Evolutionary conservation across 2,113 vertebrate genomes (phyloP), one percentile per base, ranked within the genome.

Genomic region (Perca flavescens): DNA sequence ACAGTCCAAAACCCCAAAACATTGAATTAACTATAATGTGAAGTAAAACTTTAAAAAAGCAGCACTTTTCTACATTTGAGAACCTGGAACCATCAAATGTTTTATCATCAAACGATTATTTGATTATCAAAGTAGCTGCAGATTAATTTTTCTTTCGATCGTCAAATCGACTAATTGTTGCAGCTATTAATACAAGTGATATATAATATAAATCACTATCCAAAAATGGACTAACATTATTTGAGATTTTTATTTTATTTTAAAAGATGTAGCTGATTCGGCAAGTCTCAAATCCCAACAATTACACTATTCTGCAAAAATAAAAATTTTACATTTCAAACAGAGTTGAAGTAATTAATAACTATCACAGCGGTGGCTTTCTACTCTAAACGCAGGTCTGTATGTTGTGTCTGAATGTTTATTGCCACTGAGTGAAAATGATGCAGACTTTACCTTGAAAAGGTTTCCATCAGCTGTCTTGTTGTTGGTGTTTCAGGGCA

Each of bases 401-500:
- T 22, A 47, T 15, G 21, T 22, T 22, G 6, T 54, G 52, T 22
- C 8, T 56, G 47, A 28, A 47, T 19, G 16, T 21, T 21, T 7
- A 21, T 8, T 25, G 14, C 7, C 0, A 25, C 14, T 52, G 21
- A 60, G 15, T 28, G n/a, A 34, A 69, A 61, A 46, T 22, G 3
- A 19, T 28, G 17, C 31, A 22, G 10, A 15, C 16, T 31, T 63
- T 34, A 9, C 17, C 19, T 0, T 54, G 15, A n/a, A 5, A 62
- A 31, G 0, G 31, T 64, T 77, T 72, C 11, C 3, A 56, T 64
- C 1, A 3, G 47, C 7, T 16, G 4, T 7, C 21, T 43, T 21
- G 9, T n/a, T 76, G 6, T 25, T 49, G 40, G 2, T 77, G 63
- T 77, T 77, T 40, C 84, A 92, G 91, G 73, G 1, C 79, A 64